Conservation (phyloP, 2,888 invertebrate species). For the Cephus pygmeus region DNA sequence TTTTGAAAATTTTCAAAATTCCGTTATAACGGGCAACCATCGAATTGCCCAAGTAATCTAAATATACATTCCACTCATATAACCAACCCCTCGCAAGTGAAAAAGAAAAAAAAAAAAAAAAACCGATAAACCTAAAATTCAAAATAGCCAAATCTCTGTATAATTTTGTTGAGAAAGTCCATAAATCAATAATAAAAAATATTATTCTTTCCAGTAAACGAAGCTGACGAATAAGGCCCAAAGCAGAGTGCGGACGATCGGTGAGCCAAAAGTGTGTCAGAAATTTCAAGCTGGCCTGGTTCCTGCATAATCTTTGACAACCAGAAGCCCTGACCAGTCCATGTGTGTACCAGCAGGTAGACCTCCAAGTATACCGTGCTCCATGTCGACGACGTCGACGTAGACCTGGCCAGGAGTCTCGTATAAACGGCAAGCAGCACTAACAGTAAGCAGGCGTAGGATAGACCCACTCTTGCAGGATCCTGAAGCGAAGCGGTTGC, state of each 20-base stretch:
- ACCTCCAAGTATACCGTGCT: neutral
- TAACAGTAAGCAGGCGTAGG: constrained; percentile 35
- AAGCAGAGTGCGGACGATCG: neutral
- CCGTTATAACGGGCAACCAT: neutral
- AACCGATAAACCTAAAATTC: neutral
- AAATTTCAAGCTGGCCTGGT: constrained; percentile 57
- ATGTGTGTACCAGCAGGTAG: neutral
- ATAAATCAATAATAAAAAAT: neutral
- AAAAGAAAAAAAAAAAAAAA: neutral
- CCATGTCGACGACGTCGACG: neutral
- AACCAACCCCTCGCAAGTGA: neutral
- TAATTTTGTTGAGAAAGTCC: too few relatives aligned
- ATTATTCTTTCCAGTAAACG: neutral
- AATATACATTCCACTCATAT: neutral
- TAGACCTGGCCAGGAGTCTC: neutral
- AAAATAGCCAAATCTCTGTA: too few relatives aligned
- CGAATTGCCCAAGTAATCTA: neutral
- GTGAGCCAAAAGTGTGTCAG: constrained; percentile 44
- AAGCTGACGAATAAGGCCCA: neutral
- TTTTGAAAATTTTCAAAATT: neutral
- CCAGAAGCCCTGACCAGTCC: neutral
- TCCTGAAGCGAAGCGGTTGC: constrained; percentile 55
- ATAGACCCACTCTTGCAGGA: constrained; percentile 53
- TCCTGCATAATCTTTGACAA: constrained; percentile 40
- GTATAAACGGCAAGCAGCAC: constrained; percentile 15